A percentile compares a stretch with the other conserved stretches of the same genome.
Evolutionary conservation across 2,888 invertebrate species (phyloP).

Genomic region (Ypsolopha sequella): DNA sequence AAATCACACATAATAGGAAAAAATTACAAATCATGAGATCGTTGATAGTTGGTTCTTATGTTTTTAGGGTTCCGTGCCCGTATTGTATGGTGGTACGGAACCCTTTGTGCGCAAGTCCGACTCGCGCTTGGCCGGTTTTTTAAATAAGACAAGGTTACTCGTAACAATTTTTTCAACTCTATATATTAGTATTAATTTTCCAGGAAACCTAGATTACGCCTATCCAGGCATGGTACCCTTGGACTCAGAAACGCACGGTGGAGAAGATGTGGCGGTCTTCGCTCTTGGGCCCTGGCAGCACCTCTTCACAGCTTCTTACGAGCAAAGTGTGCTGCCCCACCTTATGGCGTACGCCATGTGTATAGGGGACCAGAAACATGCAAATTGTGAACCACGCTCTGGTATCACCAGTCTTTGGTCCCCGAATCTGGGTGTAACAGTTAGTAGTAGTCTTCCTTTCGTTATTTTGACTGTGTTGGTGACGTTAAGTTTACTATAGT

Average conservation of each 20-base stretch:
- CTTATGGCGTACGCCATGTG: conserved; percentile 81
- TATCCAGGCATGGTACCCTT: conserved; percentile 75
- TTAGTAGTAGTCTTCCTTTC: conserved; percentile 9
- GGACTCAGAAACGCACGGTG: conserved; percentile 78
- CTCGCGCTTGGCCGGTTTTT: no score
- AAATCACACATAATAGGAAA: no score
- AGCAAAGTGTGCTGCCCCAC: conserved; percentile 83
- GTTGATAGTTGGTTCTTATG: no score
- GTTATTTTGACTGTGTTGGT: conserved; percentile 11
- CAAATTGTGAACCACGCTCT: conserved; percentile 33
- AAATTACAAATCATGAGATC: no score
- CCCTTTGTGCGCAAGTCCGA: no score
- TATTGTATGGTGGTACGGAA: no score
- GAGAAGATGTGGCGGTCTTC: conserved; percentile 84
- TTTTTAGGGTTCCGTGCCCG: no score
- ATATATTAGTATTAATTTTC: no score
- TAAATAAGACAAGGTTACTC: no score
- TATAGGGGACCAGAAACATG: conserved; percentile 65
- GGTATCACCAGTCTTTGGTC: conserved; percentile 13
- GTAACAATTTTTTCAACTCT: no score
- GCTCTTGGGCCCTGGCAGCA: conserved; percentile 83
- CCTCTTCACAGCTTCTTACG: conserved; percentile 82
- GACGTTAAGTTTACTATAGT: neutral
- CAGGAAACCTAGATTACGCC: conserved; percentile 55
- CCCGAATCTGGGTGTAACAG: conserved; percentile 1